These are phyloP conservation scores for Torymus auratus DNA, from an alignment of 2,888 invertebrate genomes.

Conservation along the genomic window DNA sequence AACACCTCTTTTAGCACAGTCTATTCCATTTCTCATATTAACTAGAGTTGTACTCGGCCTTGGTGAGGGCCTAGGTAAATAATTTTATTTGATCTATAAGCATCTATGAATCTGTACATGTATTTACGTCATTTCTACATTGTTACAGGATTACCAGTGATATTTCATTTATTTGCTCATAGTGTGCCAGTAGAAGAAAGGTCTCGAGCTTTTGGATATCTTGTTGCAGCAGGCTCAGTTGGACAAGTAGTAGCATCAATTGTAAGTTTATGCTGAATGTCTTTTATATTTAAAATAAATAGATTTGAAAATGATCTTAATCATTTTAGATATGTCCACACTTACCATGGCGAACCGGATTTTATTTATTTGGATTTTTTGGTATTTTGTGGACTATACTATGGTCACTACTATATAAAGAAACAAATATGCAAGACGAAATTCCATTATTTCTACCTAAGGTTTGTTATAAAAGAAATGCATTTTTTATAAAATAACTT, in stretches of 20 bases:
- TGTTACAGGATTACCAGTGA: conserved; percentile 83
- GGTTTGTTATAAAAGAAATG: conserved; percentile 68
- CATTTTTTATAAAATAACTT: conserved; percentile 16
- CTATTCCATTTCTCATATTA: conserved; percentile 81
- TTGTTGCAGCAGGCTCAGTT: conserved; percentile 85
- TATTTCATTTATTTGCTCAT: conserved; percentile 86
- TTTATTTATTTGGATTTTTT: conserved; percentile 83
- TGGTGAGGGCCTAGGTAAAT: conserved; percentile 85
- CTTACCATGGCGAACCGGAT: conserved; percentile 82
- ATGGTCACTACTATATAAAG: conserved; percentile 82
- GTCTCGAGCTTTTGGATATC: conserved; percentile 85
- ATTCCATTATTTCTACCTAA: conserved; percentile 80
- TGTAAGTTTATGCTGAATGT: conserved; percentile 74
- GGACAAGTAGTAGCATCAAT: conserved; percentile 86
- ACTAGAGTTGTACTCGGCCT: conserved; percentile 84
- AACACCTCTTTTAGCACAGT: conserved; percentile 84
- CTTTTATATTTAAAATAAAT: background rate
- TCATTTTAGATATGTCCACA: conserved; percentile 81
- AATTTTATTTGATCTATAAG: background rate
- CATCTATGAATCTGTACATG: background rate
- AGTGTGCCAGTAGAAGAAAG: conserved; percentile 85
- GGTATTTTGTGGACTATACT: conserved; percentile 83
- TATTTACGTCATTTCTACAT: conserved; percentile 24
- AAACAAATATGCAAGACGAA: conserved; percentile 78
- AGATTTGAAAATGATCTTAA: conserved; percentile 21